Conservation (phyloP, 2,113 vertebrate species). For the Nannospalax galili region DNA sequence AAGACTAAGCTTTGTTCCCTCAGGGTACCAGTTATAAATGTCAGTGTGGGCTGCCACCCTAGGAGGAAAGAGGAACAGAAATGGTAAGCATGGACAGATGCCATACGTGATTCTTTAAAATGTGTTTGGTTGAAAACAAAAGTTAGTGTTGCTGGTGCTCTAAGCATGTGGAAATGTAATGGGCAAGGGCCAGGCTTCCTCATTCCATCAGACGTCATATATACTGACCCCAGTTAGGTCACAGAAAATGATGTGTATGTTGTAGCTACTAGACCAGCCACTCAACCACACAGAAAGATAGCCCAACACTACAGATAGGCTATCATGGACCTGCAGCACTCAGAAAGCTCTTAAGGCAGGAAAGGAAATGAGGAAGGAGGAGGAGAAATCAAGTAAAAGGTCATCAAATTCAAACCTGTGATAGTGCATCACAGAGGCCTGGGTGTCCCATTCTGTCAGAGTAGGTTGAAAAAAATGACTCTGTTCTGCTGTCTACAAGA, state of each 20-base stretch:
- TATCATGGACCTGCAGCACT: constrained; percentile 5
- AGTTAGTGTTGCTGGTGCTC: neutral
- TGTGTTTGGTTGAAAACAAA: neutral
- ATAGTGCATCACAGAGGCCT: too few relatives aligned
- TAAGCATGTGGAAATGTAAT: neutral
- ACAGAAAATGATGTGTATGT: neutral
- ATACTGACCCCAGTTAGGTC: neutral
- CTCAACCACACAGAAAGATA: neutral
- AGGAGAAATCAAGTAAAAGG: neutral
- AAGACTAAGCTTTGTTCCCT: too few relatives aligned
- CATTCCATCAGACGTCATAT: neutral
- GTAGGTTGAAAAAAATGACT: neutral
- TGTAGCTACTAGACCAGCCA: neutral
- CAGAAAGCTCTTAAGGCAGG: neutral
- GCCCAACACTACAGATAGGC: neutral
- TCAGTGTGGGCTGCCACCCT: too few relatives aligned
- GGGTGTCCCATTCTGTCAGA: neutral
- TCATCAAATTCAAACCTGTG: neutral
- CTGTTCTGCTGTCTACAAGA: neutral
- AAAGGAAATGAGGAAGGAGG: constrained; percentile 1
- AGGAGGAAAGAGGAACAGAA: neutral
- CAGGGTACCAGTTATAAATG: too few relatives aligned
- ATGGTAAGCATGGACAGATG: neutral
- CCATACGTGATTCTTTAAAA: too few relatives aligned
- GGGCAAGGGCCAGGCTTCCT: neutral